These are phyloP conservation scores for Paramuricea clavata DNA, from an alignment of 92 coral and sea anemone species.

Conservation along the genomic window DNA sequence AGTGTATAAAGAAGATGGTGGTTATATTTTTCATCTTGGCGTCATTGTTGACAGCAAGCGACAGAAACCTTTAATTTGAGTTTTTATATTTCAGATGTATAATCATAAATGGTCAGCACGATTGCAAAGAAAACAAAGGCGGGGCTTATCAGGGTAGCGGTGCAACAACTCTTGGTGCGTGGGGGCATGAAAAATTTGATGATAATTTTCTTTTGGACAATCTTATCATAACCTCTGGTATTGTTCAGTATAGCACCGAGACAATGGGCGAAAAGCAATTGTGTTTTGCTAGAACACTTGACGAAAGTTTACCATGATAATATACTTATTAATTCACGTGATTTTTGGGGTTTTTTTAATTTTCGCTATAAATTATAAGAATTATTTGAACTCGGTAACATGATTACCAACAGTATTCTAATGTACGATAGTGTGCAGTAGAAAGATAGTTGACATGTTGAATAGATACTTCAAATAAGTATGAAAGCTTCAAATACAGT, in stretches of 20 bases:
- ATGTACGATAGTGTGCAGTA: too few species aligned
- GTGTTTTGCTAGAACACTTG: neutral
- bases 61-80: neutral
- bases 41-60: neutral
- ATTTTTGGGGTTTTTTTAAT: too few species aligned
- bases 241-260: neutral
- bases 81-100: slow-evolving; percentile 5
- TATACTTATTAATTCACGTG: neutral
- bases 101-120: neutral
- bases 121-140: neutral
- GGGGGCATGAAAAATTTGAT: neutral
- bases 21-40: neutral
- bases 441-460: too few species aligned
- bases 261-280: slow-evolving; percentile 17
- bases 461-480: too few species aligned
- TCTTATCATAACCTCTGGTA: slow-evolving; percentile 20
- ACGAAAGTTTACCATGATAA: neutral
- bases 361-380: too few species aligned
- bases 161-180: slow-evolving; percentile 15
- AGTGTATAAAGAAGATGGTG: neutral
- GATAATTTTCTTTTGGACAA: slow-evolving; percentile 14
- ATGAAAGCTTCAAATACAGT: too few species aligned
- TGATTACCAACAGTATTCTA: too few species aligned
- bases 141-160: slow-evolving; percentile 11
- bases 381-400: too few species aligned